Conservation (phyloP, 2,888 invertebrate species). For the Rhamnusium bicolor region DNA sequence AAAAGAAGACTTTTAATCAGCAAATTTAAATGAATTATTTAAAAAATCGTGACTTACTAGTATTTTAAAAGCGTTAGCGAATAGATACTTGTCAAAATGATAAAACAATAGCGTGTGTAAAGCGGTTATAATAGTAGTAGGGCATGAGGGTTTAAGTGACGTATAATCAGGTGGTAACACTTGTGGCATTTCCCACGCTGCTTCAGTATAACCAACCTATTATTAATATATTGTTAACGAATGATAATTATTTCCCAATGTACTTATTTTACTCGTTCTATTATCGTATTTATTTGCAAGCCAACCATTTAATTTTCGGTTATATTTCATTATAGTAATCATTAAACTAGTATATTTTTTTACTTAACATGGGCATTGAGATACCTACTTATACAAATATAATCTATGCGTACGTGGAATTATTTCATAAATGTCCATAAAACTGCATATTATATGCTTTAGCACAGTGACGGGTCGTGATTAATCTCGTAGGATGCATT, state of each 20-base stretch:
- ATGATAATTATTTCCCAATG: conserved; percentile 66
- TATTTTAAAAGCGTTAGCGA: conserved; percentile 32
- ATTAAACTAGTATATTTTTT: conserved; percentile 3
- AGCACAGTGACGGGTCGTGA: too few relatives aligned
- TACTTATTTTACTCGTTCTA: conserved; percentile 55
- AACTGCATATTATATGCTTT: neutral
- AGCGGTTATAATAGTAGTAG: conserved; percentile 64
- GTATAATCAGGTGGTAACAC: conserved; percentile 71
- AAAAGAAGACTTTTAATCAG: conserved; percentile 6
- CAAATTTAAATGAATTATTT: conserved; percentile 7
- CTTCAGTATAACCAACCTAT: conserved; percentile 68
- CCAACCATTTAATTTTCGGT: conserved; percentile 34
- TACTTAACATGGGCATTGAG: neutral
- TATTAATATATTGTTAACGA: conserved; percentile 70
- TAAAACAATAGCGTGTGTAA: conserved; percentile 61
- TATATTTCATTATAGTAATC: conserved; percentile 27
- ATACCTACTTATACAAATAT: neutral
- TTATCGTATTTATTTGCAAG: conserved; percentile 48
- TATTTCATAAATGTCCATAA: neutral
- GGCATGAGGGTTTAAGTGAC: conserved; percentile 68
- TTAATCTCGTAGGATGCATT: too few relatives aligned
- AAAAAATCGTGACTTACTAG: conserved; percentile 23
- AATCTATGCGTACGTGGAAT: neutral
- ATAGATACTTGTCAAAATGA: conserved; percentile 51
- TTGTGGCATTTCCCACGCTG: conserved; percentile 70